Conservation (phyloP, 2,888 invertebrate species). For the Pomacea canaliculata region DNA sequence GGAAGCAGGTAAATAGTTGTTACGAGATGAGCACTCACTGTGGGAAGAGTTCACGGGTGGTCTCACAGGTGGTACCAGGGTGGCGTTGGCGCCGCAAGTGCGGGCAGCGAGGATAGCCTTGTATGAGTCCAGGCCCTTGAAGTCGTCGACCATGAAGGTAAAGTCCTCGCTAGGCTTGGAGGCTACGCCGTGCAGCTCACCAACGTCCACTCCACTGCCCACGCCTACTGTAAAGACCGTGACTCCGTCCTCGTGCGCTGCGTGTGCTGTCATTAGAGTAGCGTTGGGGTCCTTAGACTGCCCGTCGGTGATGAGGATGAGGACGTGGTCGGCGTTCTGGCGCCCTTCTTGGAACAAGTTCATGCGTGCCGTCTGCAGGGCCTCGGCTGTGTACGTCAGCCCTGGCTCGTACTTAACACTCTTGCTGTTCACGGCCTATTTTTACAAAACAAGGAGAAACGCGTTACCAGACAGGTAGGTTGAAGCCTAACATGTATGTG, state of each 20-base stretch:
- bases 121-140: slow-evolving; percentile 8
- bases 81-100: slow-evolving; percentile 10
- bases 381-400: slow-evolving; percentile 35
- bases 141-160: slow-evolving; percentile 15
- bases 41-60: too few species aligned
- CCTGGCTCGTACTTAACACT: slow-evolving; percentile 33
- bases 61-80: neutral
- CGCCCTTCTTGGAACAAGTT: slow-evolving; percentile 22
- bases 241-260: slow-evolving; percentile 18
- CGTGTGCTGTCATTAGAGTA: slow-evolving; percentile 15
- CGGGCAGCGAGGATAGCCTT: slow-evolving; percentile 4
- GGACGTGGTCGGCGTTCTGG: slow-evolving; percentile 18
- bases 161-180: slow-evolving; percentile 16
- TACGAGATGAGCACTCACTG: too few species aligned
- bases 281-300: slow-evolving; percentile 28
- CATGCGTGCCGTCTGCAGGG: slow-evolving; percentile 18
- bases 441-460: too few species aligned
- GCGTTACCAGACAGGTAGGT: too few species aligned
- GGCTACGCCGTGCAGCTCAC: slow-evolving; percentile 20
- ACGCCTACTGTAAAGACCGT: slow-evolving; percentile 28
- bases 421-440: slow-evolving; percentile 27
- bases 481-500: too few species aligned
- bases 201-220: slow-evolving; percentile 15
- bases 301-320: slow-evolving; percentile 33
- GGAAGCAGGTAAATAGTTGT: too few species aligned